These are phyloP conservation scores for Proisotoma minuta DNA, from an alignment of 2,888 invertebrate species.

Conservation along the genomic window DNA sequence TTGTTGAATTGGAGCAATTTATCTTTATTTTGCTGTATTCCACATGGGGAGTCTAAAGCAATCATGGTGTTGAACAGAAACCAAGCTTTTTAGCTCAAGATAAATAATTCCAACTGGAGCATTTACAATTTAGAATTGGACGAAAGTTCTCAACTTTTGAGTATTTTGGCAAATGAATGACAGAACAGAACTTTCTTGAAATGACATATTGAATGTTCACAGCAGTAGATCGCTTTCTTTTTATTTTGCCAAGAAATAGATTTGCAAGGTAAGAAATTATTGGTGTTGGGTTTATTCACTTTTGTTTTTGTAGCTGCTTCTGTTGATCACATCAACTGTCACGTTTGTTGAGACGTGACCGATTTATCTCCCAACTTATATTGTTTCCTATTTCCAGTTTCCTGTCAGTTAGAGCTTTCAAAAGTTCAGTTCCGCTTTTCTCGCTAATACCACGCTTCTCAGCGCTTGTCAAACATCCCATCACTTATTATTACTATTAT, in stretches of 20 bases:
- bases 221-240: no score
- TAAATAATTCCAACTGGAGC: no score
- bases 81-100: constrained; percentile 38
- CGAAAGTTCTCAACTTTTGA: no score
- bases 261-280: no score
- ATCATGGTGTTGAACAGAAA: constrained; percentile 31
- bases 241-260: no score
- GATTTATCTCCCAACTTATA: constrained; percentile 9
- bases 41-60: not conserved
- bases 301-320: no score
- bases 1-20: not conserved
- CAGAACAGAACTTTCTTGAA: no score
- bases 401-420: constrained; percentile 6
- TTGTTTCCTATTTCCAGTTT: not conserved
- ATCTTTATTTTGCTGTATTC: constrained; percentile 9
- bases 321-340: no score
- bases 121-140: no score
- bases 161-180: no score
- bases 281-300: no score
- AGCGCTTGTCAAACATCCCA: constrained; percentile 8
- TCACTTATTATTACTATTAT: not conserved
- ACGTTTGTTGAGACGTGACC: constrained; percentile 14
- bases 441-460: constrained; percentile 8
- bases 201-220: no score
- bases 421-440: constrained; percentile 1